Percentiles rank a stretch among this genome's conserved stretches.
Conservation (phyloP, 2,888 invertebrate genomes). For the Adelognathus sp. region DNA sequence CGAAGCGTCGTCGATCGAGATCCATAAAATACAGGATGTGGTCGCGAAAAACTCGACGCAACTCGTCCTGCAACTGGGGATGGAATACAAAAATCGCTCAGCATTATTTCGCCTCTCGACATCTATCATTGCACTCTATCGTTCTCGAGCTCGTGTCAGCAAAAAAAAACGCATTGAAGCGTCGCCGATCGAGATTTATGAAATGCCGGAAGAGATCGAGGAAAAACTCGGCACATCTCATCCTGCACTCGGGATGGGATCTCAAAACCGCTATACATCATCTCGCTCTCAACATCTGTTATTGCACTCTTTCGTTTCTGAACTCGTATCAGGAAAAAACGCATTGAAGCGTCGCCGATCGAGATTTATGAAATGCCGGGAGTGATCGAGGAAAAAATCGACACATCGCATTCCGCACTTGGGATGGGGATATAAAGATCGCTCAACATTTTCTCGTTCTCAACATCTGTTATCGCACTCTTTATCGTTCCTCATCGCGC, state of each 20-base stretch:
- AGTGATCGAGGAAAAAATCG: constrained; percentile 11
- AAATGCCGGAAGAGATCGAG: neutral
- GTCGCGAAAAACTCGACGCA: constrained; percentile 56
- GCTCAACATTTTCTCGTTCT: constrained; percentile 8
- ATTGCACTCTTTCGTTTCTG: neutral
- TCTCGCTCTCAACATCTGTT: constrained; percentile 4
- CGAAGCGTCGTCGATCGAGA: constrained; percentile 1
- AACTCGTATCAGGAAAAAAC: too few species aligned
- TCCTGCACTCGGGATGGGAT: constrained; percentile 55
- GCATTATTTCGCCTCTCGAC: constrained; percentile 5
- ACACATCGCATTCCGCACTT: constrained; percentile 58
- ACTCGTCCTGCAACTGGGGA: constrained; percentile 57
- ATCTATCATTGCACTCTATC: neutral
- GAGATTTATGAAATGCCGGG: constrained; percentile 1
- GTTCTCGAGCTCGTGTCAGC: too few species aligned
- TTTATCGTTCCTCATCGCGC: too few species aligned
- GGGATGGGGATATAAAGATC: constrained; percentile 36
- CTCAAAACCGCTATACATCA: neutral
- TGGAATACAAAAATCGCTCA: constrained; percentile 19
- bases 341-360: constrained; percentile 38
- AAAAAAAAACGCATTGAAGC: too few species aligned
- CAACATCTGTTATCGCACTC: neutral
- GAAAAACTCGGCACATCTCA: constrained; percentile 50
- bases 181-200: constrained; percentile 34
- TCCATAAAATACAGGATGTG: neutral